phyloP scores from a whole-genome alignment of 1,140 invertebrate genomes.

The Drosophila mojavensis region DNA sequence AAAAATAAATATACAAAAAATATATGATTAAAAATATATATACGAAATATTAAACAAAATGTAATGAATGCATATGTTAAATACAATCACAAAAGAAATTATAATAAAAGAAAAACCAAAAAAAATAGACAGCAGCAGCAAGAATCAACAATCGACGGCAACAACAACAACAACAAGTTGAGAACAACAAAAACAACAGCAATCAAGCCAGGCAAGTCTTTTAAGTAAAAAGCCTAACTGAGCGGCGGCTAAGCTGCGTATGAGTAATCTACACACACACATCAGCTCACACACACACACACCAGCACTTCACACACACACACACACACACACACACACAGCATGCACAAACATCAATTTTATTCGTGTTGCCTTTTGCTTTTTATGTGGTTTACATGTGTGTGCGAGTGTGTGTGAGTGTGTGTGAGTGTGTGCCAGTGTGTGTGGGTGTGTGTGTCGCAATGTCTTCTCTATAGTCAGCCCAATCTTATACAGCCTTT shows the following conservation, averaged over 20 bases:
- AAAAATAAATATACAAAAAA: background rate
- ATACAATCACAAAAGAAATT: background rate
- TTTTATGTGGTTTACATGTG: slow-evolving; percentile 31
- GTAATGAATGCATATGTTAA: slow-evolving; percentile 12
- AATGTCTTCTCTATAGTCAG: slow-evolving; percentile 7
- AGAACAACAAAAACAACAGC: background rate
- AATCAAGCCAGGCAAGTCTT: slow-evolving; percentile 57
- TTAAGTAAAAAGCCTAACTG: slow-evolving; percentile 32
- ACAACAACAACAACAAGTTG: slow-evolving; percentile 2
- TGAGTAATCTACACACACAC: slow-evolving; percentile 50
- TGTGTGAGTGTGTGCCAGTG: background rate
- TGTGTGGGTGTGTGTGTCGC: background rate
- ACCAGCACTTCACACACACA: background rate
- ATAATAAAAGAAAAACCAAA: no score
- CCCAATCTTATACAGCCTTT: slow-evolving; percentile 30
- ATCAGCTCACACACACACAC: background rate
- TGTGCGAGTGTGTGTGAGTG: background rate
- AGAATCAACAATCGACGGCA: background rate
- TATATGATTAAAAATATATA: no score
- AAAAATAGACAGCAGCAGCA: no score
- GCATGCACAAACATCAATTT: slow-evolving; percentile 36
- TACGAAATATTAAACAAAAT: slow-evolving; percentile 14
- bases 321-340: background rate
- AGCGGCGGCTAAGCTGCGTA: slow-evolving; percentile 50
- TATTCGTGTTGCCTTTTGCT: slow-evolving; percentile 41